Evolutionary conservation across 2,113 vertebrate species (phyloP).

Genomic region (Thalassoma bifasciatum): DNA sequence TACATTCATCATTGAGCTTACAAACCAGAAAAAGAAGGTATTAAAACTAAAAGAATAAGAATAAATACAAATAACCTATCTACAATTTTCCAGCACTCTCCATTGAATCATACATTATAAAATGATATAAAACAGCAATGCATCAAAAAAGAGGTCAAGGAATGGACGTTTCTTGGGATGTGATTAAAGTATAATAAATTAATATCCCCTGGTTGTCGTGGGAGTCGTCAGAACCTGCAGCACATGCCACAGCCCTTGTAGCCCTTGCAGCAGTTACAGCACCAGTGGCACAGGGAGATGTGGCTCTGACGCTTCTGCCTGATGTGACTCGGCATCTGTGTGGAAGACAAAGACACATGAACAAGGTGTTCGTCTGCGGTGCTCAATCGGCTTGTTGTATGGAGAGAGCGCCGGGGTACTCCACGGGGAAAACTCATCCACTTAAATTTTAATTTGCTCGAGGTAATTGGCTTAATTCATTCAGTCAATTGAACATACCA

Average conservation of each 20-base stretch:
- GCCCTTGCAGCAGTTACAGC: conserved; percentile 83
- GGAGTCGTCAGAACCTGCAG: conserved; percentile 80
- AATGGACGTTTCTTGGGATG: neutral
- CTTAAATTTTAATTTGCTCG: conserved; percentile 71
- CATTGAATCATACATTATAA: conserved; percentile 15
- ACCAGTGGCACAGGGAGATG: conserved; percentile 83
- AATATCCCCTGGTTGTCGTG: neutral
- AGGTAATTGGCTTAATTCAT: conserved; percentile 74
- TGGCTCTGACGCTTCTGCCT: conserved; percentile 80
- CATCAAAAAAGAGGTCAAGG: conserved; percentile 11
- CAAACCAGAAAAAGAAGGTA: conserved; percentile 40
- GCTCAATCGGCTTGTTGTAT: conserved; percentile 31
- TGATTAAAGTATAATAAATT: conserved; percentile 51
- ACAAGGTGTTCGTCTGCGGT: conserved; percentile 29
- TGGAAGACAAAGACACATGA: conserved; percentile 28
- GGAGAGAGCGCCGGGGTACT: conserved; percentile 26
- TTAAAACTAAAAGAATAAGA: conserved; percentile 50
- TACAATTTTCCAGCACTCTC: neutral
- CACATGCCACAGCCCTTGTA: conserved; percentile 81
- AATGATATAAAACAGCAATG: conserved; percentile 23
- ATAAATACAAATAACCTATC: conserved; percentile 55
- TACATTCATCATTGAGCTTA: conserved; percentile 31
- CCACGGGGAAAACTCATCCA: conserved; percentile 58
- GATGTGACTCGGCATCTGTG: conserved; percentile 65
- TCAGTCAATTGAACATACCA: conserved; percentile 74